Conservation (phyloP, 2,113 vertebrate genomes). For the Lipophrys pholis region DNA sequence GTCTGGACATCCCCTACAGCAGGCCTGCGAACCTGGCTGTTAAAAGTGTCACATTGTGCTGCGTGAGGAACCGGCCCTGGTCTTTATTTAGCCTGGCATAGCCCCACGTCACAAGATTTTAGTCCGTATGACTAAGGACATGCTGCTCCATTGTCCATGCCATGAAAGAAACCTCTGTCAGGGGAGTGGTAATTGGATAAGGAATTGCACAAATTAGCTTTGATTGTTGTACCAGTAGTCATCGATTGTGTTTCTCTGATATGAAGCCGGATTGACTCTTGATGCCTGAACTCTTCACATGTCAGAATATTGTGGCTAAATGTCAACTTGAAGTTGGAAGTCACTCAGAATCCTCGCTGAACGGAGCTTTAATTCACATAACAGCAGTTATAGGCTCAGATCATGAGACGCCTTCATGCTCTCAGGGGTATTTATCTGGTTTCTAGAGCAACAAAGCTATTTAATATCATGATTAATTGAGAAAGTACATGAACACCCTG, state of each 20-base stretch:
- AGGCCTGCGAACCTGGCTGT: slow-evolving; percentile 6
- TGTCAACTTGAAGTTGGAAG: neutral
- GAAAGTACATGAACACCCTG: too few relatives aligned
- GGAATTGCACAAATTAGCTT: slow-evolving; percentile 39
- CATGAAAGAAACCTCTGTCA: slow-evolving; percentile 60
- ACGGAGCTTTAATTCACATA: neutral
- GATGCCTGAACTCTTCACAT: neutral
- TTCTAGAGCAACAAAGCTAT: too few relatives aligned
- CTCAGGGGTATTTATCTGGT: too few relatives aligned
- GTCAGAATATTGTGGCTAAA: neutral
- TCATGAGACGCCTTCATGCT: too few relatives aligned
- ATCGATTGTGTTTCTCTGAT: slow-evolving; percentile 28
- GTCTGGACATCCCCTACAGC: slow-evolving; percentile 26
- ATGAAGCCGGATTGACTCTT: neutral
- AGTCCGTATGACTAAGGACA: slow-evolving; percentile 61
- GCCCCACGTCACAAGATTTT: slow-evolving; percentile 66
- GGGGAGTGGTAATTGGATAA: slow-evolving; percentile 28
- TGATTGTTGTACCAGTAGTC: slow-evolving; percentile 48
- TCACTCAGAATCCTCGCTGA: neutral
- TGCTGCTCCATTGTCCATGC: slow-evolving; percentile 60
- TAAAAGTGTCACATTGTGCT: slow-evolving; percentile 59
- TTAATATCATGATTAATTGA: too few relatives aligned
- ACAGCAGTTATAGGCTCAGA: too few relatives aligned
- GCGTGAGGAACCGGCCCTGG: slow-evolving; percentile 34
- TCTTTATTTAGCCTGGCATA: slow-evolving; percentile 67